phyloP scores from a whole-genome alignment of 2,797 vertebrate genomes.

The Silurus aristotelis region DNA sequence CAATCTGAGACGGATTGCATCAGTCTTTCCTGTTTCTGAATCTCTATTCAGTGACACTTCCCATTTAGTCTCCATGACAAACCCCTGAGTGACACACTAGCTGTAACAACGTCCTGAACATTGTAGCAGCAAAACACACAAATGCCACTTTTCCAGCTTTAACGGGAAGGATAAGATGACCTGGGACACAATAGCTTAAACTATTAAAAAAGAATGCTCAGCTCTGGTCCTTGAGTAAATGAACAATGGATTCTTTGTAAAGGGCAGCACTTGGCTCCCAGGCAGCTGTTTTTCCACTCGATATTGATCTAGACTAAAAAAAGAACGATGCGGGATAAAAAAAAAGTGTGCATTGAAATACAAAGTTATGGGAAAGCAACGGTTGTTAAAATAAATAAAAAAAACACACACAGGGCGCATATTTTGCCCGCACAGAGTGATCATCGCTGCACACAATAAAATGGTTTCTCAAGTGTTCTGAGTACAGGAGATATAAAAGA shows the following conservation, averaged over 20 bases:
- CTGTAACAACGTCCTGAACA: constrained; percentile 38
- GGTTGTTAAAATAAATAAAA: not conserved
- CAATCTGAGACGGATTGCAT: not conserved
- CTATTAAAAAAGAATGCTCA: constrained; percentile 76
- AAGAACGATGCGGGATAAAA: constrained; percentile 12
- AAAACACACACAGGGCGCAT: not conserved
- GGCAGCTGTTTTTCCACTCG: constrained; percentile 60
- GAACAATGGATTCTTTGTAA: constrained; percentile 79
- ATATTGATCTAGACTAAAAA: constrained; percentile 60
- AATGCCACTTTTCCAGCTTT: constrained; percentile 44
- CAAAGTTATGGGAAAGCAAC: constrained; percentile 4
- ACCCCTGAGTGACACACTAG: constrained; percentile 34
- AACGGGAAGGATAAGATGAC: constrained; percentile 70
- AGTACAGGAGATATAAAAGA: constrained; percentile 30
- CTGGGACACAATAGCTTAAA: constrained; percentile 79
- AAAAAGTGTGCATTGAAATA: constrained; percentile 43
- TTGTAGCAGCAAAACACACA: constrained; percentile 34
- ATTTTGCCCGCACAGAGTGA: constrained; percentile 17
- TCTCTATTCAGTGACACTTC: constrained; percentile 11
- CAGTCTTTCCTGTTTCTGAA: not conserved
- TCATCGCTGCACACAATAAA: constrained; percentile 34
- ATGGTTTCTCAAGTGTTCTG: constrained; percentile 40
- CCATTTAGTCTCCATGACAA: constrained; percentile 33
- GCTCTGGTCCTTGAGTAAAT: constrained; percentile 71
- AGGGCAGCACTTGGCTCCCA: constrained; percentile 70